phyloP scores from a whole-genome alignment of 2,797 vertebrate genomes.

The Manis pentadactyla region DNA sequence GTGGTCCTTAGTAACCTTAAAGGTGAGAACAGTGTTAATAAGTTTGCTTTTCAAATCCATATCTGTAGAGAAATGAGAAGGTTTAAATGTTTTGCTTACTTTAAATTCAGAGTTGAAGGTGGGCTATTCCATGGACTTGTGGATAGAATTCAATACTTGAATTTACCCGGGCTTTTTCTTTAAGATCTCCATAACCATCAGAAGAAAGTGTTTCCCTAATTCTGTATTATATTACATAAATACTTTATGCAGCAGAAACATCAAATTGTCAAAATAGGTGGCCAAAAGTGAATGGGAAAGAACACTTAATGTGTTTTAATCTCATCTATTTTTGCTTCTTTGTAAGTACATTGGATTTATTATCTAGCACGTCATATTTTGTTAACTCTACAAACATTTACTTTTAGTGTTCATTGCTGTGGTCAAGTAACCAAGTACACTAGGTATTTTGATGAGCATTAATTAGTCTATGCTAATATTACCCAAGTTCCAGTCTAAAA shows the following conservation, averaged over 20 bases:
- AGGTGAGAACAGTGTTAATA: conserved; percentile 12
- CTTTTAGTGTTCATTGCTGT: conserved; percentile 32
- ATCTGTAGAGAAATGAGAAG: background rate
- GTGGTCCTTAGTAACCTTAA: conserved; percentile 10
- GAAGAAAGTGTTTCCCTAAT: conserved; percentile 41
- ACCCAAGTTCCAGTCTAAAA: conserved; percentile 39
- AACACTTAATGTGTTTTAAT: conserved; percentile 57
- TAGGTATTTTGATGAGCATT: conserved; percentile 52
- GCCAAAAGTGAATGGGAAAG: conserved; percentile 42
- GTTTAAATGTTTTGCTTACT: conserved; percentile 28
- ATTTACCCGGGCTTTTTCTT: conserved; percentile 40
- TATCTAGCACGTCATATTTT: conserved; percentile 21
- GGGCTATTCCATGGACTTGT: conserved; percentile 11
- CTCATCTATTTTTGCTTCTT: conserved; percentile 25
- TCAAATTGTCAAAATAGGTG: conserved; percentile 51
- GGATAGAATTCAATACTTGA: conserved; percentile 55
- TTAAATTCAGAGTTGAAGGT: conserved; percentile 63
- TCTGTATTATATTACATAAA: background rate
- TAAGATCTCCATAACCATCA: background rate
- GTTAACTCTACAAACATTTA: conserved; percentile 20
- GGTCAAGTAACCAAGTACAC: conserved; percentile 30
- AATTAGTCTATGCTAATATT: conserved; percentile 35
- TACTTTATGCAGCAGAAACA: conserved; percentile 38
- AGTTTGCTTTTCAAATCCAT: conserved; percentile 46
- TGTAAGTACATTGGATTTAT: conserved; percentile 39